Evolutionary conservation across 2,888 invertebrate species (phyloP).

Genomic region (Noctua fimbriata): DNA sequence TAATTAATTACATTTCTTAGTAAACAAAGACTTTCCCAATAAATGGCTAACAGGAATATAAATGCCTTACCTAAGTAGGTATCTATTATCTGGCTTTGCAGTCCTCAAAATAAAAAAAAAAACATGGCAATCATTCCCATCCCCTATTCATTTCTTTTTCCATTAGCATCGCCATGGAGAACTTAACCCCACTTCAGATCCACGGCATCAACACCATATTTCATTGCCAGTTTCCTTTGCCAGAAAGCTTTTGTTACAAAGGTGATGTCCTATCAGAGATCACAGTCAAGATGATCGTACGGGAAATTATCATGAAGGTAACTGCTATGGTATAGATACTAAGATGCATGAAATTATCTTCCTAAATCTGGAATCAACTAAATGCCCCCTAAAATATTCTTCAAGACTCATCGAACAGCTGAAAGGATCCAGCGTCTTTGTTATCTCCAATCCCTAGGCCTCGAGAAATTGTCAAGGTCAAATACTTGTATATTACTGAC

Average conservation of each 20-base stretch:
- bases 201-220: slow-evolving; percentile 82
- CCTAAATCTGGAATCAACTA: neutral
- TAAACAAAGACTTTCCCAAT: neutral
- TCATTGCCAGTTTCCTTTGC: slow-evolving; percentile 77
- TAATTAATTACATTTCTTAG: neutral
- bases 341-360: neutral
- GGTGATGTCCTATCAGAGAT: slow-evolving; percentile 72
- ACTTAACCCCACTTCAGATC: slow-evolving; percentile 81
- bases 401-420: neutral
- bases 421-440: neutral
- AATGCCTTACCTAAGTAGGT: neutral
- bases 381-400: neutral
- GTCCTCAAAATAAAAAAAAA: neutral
- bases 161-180: slow-evolving; percentile 73
- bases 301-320: slow-evolving; percentile 81
- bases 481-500: too few relatives aligned
- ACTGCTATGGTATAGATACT: neutral
- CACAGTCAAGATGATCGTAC: slow-evolving; percentile 80
- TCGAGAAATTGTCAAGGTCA: neutral
- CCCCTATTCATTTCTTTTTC: slow-evolving; percentile 10
- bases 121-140: neutral
- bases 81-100: neutral
- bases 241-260: slow-evolving; percentile 71
- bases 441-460: neutral
- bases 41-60: neutral